Evolutionary conservation across 1,140 invertebrate genomes (phyloP), one percentile per base, ranked within the genome.

Genomic region (Batillaria attramentaria): DNA sequence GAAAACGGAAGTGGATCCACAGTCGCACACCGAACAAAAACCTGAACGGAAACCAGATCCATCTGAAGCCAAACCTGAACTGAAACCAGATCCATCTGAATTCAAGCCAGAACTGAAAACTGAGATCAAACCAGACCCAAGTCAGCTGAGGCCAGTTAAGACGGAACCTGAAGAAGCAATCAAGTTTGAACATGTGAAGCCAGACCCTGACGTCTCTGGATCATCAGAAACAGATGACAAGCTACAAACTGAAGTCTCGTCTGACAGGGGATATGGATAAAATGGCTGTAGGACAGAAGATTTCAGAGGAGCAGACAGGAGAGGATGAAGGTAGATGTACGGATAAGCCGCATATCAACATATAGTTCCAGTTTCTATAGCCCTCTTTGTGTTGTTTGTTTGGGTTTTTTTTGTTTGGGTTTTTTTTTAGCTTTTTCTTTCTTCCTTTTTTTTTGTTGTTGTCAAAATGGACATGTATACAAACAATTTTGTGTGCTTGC

Each of bases 71-170:
- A n/a, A n/a, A n/a, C n/a, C n/a, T n/a, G n/a, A n/a, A n/a, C n/a
- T n/a, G n/a, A n/a, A n/a, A n/a, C n/a, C n/a, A n/a, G n/a, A n/a
- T n/a, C n/a, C n/a, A n/a, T n/a, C n/a, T n/a, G n/a, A n/a, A n/a
- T n/a, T n/a, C n/a, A n/a, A n/a, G n/a, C 1, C 54, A 41, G 2
- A 54, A 60, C 66, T 28, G 37, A 13, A 41, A 68, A 35, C 66
- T 16, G 70, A 39, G 33, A 72, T 50, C 66, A 78, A 78, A 72
- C 37, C 62, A 6, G 74, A 76, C 57, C 57, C 0, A 24, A 8
- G 24, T 62, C 3, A 28, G 3, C 57, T 31, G 24, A 2, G 10
- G 24, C 57, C 57, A 1, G 35, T 77, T 16, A 66, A 77, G 33
- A 31, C n/a, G 42, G 75, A 77, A 43, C 1, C 57, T n/a, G 37